These are phyloP conservation scores for Athetis lepigone DNA, from an alignment of 2,888 invertebrate genomes.

Conservation along the genomic window DNA sequence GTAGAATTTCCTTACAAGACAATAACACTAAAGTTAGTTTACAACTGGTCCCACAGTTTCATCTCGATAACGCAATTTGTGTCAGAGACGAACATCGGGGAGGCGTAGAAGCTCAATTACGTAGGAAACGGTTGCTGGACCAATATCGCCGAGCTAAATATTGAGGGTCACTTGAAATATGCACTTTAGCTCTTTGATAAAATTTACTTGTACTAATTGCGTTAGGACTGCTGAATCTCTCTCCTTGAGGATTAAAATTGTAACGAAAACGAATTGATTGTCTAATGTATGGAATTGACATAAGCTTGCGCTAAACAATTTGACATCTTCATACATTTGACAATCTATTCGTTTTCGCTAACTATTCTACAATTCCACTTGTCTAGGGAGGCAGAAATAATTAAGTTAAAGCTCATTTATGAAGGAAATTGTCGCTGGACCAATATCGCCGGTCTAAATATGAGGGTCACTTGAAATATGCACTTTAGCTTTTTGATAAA, in stretches of 20 bases:
- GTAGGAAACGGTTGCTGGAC: conserved; percentile 38
- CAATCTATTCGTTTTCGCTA: no score
- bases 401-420: conserved; percentile 71
- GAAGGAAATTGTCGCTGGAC: conserved; percentile 38
- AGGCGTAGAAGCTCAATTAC: conserved; percentile 70
- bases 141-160: conserved; percentile 5
- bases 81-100: conserved; percentile 66
- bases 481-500: conserved; percentile 1
- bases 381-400: no score
- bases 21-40: conserved; percentile 71
- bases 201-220: background rate
- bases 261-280: no score
- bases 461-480: background rate
- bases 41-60: conserved; percentile 66
- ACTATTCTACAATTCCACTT: no score
- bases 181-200: background rate
- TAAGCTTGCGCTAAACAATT: no score
- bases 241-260: no score
- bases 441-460: conserved; percentile 5
- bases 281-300: no score
- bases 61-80: conserved; percentile 75
- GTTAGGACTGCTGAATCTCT: no score
- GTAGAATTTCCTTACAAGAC: conserved; percentile 62
- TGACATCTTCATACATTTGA: no score
- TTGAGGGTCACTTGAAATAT: conserved; percentile 6